Percentiles rank a stretch among this genome's conserved stretches.
phyloP scores from a whole-genome alignment of 2,888 invertebrate species.

The Sialis lutaria region DNA sequence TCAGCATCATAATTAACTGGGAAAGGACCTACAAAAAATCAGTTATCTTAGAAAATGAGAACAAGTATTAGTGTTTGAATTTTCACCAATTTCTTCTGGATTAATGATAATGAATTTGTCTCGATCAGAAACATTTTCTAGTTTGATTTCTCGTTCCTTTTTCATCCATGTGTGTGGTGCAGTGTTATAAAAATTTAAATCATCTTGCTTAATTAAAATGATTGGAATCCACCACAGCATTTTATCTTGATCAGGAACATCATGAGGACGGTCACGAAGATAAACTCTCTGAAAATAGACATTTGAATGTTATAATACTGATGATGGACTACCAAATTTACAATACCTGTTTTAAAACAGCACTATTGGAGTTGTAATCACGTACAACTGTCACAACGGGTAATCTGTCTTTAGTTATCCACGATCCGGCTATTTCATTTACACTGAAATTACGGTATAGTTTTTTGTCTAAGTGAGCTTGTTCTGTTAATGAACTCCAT shows the following conservation, averaged over 20 bases:
- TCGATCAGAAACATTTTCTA: constrained; percentile 33
- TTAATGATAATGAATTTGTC: constrained; percentile 60
- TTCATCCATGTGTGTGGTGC: constrained; percentile 46
- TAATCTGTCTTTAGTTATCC: constrained; percentile 66
- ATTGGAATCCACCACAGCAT: constrained; percentile 62
- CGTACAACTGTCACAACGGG: constrained; percentile 56
- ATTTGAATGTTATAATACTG: too few relatives aligned
- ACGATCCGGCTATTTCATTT: constrained; percentile 58
- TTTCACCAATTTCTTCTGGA: constrained; percentile 58
- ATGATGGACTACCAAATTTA: not conserved
- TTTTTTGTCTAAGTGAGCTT: constrained; percentile 40
- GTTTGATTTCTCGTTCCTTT: constrained; percentile 31
- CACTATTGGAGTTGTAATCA: constrained; percentile 43
- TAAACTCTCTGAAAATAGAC: constrained; percentile 34
- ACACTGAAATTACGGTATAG: constrained; percentile 38
- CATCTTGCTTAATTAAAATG: constrained; percentile 38
- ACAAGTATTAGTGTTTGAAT: not conserved
- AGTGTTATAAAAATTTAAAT: constrained; percentile 37
- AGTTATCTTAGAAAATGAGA: not conserved
- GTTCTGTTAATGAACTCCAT: constrained; percentile 54
- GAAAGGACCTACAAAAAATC: constrained; percentile 42
- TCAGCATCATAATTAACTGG: constrained; percentile 64
- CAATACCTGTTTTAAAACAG: constrained; percentile 44
- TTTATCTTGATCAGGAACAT: constrained; percentile 49
- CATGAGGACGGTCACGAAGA: constrained; percentile 53